These are phyloP conservation scores for Anabas testudineus DNA, from an alignment of 2,797 vertebrate species.

Conservation along the genomic window DNA sequence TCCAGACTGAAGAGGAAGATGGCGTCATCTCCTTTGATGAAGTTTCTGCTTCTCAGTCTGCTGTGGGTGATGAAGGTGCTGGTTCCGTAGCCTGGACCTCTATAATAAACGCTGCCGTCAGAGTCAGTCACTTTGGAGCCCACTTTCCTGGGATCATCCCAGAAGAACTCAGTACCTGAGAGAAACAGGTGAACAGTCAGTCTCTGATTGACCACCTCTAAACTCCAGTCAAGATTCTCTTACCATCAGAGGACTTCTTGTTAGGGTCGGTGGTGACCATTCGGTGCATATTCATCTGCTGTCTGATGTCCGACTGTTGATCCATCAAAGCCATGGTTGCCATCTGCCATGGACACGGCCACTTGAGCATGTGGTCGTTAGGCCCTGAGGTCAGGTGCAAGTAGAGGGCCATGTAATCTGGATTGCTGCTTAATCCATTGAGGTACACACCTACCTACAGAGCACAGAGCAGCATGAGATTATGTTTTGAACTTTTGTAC, in stretches of 20 bases:
- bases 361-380: conserved; percentile 85
- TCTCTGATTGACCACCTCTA: neutral
- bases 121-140: conserved; percentile 74
- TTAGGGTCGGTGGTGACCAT: conserved; percentile 90
- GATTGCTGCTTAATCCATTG: conserved; percentile 45
- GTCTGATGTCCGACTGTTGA: conserved; percentile 90
- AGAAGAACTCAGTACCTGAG: conserved; percentile 73
- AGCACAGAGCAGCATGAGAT: conserved; percentile 55
- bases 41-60: conserved; percentile 86
- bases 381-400: conserved; percentile 87
- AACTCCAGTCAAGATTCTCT: conserved; percentile 38
- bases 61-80: conserved; percentile 83
- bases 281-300: conserved; percentile 88
- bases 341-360: conserved; percentile 93
- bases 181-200: neutral
- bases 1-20: conserved; percentile 89
- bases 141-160: conserved; percentile 89
- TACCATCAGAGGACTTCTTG: conserved; percentile 54
- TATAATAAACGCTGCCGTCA: conserved; percentile 85
- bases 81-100: conserved; percentile 79
- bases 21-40: conserved; percentile 88
- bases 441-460: conserved; percentile 83
- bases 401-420: conserved; percentile 79
- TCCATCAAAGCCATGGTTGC: conserved; percentile 89
- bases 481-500: too few species aligned